Evolutionary conservation across 2,888 invertebrate genomes (phyloP), one percentile per base, ranked within the genome.

Genomic region (Halocaridina rubra): DNA sequence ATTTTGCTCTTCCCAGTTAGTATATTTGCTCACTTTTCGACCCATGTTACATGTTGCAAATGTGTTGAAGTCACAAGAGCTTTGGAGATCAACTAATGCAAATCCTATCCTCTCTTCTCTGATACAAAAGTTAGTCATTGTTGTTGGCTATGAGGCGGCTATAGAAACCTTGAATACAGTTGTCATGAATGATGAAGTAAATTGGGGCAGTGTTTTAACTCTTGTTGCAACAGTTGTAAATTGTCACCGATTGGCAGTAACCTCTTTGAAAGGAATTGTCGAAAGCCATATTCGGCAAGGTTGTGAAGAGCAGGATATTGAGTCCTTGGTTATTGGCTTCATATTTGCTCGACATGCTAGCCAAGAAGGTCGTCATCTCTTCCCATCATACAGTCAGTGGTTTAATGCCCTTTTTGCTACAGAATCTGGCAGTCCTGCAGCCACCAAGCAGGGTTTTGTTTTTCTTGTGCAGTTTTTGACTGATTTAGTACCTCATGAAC

Each of bases 151-250:
- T 33, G 59, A 64, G 24, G 75, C 57, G 32, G 30, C 84, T 8
- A 22, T 85, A 1, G 33, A 69, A 13, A 80, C 67, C 10, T 32
- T 85, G 24, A 80, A 85, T 29, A 5, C 33, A 5, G 84, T 85
- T 4, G 80, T 85, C 16, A 64, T 5, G 2, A 85, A 53, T 59
- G 75, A 80, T 2, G 84, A 85, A 30, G 84, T 85, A 0, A 85
- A 85, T 29, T 85, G 84, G 84, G 75, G 64, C 1, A 64, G 80
- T 69, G 75, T 85, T n/a, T 46, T 85, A n/a, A 80, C 84, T 22
- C 75, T 85, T 10, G 75, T 85, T 57, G 84, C 79, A n/a, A 85
- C 80, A 4, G 24, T 53, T 24, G 33, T 85, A 8, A 76, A 61
- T 22, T 61, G 72, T 27, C 80, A 80, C 29, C 64, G 27, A 2